phyloP scores from a whole-genome alignment of 2,797 vertebrate genomes.

The Streptopelia turtur region DNA sequence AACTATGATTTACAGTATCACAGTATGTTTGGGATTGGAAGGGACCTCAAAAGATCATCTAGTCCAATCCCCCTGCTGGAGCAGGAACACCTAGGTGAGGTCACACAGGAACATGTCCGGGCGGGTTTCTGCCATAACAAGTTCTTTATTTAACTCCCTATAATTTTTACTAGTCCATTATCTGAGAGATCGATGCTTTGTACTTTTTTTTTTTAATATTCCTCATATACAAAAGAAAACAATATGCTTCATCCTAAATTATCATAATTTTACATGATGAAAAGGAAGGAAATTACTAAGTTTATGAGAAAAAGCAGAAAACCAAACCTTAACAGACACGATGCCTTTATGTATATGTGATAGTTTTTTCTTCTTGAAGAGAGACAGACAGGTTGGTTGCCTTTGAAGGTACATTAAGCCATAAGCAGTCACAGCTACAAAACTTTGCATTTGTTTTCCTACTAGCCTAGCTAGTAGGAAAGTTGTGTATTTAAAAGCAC shows the following conservation, averaged over 20 bases:
- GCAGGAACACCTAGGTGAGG: too few relatives aligned
- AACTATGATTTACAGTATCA: too few relatives aligned
- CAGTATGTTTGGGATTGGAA: too few relatives aligned
- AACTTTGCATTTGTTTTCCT: neutral
- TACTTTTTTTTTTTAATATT: neutral
- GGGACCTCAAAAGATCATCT: too few relatives aligned
- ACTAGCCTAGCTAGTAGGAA: neutral
- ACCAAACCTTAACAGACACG: neutral
- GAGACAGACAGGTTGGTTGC: neutral
- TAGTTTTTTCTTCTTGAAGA: neutral
- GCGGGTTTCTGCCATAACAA: neutral
- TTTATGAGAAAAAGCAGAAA: neutral
- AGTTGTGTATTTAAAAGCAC: neutral
- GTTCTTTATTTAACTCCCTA: neutral
- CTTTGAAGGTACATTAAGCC: slow-evolving; percentile 41
- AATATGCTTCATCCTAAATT: neutral
- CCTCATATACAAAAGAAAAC: neutral
- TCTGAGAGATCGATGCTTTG: neutral
- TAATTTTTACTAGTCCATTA: neutral
- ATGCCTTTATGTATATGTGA: neutral
- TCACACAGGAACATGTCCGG: too few relatives aligned
- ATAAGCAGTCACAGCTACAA: neutral
- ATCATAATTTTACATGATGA: neutral
- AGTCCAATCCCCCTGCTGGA: too few relatives aligned
- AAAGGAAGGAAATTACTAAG: neutral